Evolutionary conservation across 2,888 invertebrate species (phyloP).

Genomic region (Pristionchus japonicus): DNA sequence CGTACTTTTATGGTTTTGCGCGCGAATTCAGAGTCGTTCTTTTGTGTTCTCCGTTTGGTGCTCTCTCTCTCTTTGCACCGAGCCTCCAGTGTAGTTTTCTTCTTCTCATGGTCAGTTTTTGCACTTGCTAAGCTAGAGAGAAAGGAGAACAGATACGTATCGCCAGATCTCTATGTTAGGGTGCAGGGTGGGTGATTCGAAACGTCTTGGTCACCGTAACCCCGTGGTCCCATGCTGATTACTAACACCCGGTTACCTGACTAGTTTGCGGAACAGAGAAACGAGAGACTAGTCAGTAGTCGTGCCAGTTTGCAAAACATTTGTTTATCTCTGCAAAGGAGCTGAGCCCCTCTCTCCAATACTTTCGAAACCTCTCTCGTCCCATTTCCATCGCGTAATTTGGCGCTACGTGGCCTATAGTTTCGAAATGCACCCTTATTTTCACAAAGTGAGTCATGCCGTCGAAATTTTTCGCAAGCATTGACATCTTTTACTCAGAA

Average conservation of each 20-base stretch:
- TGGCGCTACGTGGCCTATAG: not conserved
- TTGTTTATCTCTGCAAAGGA: not conserved
- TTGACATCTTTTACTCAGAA: not conserved
- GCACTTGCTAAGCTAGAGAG: not conserved
- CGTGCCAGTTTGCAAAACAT: not conserved
- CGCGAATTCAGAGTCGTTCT: not conserved
- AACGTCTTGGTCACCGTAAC: not conserved
- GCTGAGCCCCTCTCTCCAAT: not conserved
- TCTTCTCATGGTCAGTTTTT: not conserved
- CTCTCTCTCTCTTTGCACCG: not conserved
- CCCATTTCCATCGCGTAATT: not conserved
- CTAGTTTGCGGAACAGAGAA: slow-evolving; percentile 1
- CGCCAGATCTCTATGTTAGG: not conserved
- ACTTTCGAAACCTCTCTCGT: not conserved
- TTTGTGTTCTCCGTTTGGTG: not conserved
- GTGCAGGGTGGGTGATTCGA: not conserved
- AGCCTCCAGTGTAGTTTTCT: not conserved
- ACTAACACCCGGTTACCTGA: not conserved
- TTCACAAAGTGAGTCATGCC: not conserved
- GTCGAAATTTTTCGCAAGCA: not conserved
- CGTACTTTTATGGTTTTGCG: too few species aligned
- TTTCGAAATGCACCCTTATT: not conserved
- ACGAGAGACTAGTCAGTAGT: not conserved
- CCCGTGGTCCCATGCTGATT: not conserved
- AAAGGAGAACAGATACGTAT: not conserved